Conservation (phyloP, 2,113 vertebrate species). For the Capreolus pygargus region DNA sequence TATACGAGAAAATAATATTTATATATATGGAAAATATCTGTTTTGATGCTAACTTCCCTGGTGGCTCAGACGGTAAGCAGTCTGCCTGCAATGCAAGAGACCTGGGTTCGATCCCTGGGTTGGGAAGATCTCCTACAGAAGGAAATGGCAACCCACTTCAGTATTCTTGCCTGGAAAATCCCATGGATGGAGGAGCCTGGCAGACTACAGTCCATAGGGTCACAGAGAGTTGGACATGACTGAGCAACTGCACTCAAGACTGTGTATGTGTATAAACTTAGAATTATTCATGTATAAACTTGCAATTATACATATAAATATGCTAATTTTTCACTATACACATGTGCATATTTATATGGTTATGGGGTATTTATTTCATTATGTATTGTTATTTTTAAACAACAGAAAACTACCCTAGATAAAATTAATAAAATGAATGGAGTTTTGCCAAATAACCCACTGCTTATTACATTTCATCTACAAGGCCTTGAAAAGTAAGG, state of each 20-base stretch:
- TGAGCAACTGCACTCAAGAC: not conserved
- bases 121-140: not conserved
- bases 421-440: not conserved
- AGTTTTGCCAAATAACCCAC: not conserved
- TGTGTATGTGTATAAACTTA: not conserved
- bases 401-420: not conserved
- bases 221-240: not conserved
- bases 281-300: not conserved
- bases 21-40: not conserved
- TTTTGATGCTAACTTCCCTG: not conserved
- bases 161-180: not conserved
- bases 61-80: not conserved
- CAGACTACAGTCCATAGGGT: not conserved
- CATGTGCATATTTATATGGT: not conserved
- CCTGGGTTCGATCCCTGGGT: accelerated
- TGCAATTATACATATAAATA: not conserved
- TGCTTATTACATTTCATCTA: not conserved
- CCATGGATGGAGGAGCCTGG: not conserved
- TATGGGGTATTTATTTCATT: not conserved
- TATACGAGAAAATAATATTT: not conserved
- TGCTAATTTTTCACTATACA: not conserved
- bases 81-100: not conserved
- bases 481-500: not conserved
- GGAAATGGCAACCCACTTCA: not conserved
- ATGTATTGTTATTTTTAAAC: not conserved